phyloP scores from a whole-genome alignment of 2,888 invertebrate species.

The Pseudococcus viburni region DNA sequence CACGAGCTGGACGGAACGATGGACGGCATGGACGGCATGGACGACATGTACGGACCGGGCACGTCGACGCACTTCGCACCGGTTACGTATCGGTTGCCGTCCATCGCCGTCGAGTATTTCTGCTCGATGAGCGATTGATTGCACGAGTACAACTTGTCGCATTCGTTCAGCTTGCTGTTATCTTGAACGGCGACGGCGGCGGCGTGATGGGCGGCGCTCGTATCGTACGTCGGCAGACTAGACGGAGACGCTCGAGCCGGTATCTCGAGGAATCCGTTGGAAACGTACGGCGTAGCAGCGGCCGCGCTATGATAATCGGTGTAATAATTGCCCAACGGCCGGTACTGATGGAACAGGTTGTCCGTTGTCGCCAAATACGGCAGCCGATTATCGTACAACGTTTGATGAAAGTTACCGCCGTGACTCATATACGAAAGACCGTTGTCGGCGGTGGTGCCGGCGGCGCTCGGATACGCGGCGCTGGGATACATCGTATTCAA shows the following conservation, averaged over 20 bases:
- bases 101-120: constrained; percentile 71
- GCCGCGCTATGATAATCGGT: constrained; percentile 77
- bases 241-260: constrained; percentile 77
- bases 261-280: constrained; percentile 88
- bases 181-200: constrained; percentile 46
- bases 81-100: constrained; percentile 40
- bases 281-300: constrained; percentile 76
- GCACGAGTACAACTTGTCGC: constrained; percentile 77
- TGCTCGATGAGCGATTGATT: constrained; percentile 77
- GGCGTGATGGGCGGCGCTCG: constrained; percentile 66
- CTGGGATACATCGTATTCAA: constrained; percentile 62
- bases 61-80: constrained; percentile 72
- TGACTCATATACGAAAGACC: constrained; percentile 79
- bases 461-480: constrained; percentile 72
- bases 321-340: constrained; percentile 85
- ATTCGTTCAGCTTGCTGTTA: constrained; percentile 68
- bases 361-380: constrained; percentile 81
- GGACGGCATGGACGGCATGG: constrained; percentile 67
- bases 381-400: constrained; percentile 77
- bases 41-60: constrained; percentile 71
- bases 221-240: constrained; percentile 77
- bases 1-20: constrained; percentile 64
- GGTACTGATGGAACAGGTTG: constrained; percentile 91
- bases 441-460: constrained; percentile 76
- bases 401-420: constrained; percentile 73